Evolutionary conservation across 2,888 invertebrate species (phyloP), one percentile per base, ranked within the genome.

Genomic region (Drosophila suboccidentalis): DNA sequence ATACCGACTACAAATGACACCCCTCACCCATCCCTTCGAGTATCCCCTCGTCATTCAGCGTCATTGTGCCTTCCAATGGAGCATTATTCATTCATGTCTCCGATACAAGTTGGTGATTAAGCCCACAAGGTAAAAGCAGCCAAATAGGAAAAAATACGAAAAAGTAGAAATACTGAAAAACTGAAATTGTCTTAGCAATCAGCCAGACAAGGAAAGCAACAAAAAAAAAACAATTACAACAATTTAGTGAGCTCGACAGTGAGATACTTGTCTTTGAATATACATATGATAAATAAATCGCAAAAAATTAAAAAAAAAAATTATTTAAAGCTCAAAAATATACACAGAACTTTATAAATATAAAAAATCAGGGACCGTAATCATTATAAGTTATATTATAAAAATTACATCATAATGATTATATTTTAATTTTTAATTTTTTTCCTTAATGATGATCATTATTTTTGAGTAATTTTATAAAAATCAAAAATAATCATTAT

Each of bases 51-150:
- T 9, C 32, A 22, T 9, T 13, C 26, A 5, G 17, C 1, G 26
- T 10, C 15, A n/a, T 32, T 47, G 22, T 26, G 39, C 39, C 46
- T 19, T 51, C 46, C 55, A 65, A 68, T 63, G 57, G 22, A 66
- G 70, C 75, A 86, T 83, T 74, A 86, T 73, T 86, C 80, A 83
- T 80, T 71, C 58, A 76, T 70, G 73, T 68, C 75, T 58, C 49
- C 50, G 63, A 59, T 65, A 73, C 75, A 74, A 54, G 65, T 66
- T 86, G 71, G 71, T 79, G 86, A 87, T 87, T 85, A 85, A 78
- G 77, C 73, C 86, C 88, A 83, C 77, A 75, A 82, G 79, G 78
- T 78, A 67, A 39, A 59, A 32, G 66, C 38, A 54, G 46, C 54
- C 54, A 46, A 19, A 32, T 53, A 26, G 66, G 65, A 71, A 70